Conservation (phyloP, 1,140 invertebrate species). For the Monomorium pharaonis region DNA sequence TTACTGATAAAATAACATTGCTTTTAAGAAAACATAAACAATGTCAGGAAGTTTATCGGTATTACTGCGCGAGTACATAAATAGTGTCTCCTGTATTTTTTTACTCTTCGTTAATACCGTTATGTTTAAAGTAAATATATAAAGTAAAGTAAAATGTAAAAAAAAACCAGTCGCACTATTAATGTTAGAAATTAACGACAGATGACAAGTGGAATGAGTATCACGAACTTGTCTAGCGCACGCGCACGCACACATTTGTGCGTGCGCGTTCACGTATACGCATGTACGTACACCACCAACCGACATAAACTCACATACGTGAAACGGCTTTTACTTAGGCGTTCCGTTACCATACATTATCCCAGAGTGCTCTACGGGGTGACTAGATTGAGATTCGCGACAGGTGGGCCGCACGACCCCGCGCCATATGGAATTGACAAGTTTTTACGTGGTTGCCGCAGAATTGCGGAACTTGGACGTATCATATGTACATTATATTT, state of each 20-base stretch:
- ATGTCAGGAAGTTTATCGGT: conserved; percentile 57
- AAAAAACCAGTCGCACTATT: background rate
- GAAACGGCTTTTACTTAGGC: conserved; percentile 72
- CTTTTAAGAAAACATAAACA: conserved; percentile 54
- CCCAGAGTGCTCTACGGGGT: conserved; percentile 67
- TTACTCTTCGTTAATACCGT: conserved; percentile 13
- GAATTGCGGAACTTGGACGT: background rate
- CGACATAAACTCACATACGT: conserved; percentile 49
- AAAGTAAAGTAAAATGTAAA: conserved; percentile 5
- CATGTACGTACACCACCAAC: background rate
- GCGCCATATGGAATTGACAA: conserved; percentile 57
- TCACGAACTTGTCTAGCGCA: conserved; percentile 14
- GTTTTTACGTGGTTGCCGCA: conserved; percentile 40
- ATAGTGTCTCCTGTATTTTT: conserved; percentile 34
- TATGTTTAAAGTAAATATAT: conserved; percentile 2
- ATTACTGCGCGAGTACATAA: conserved; percentile 57
- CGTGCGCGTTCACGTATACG: background rate
- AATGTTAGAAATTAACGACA: conserved; percentile 21
- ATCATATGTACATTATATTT: background rate
- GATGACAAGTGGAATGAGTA: conserved; percentile 36
- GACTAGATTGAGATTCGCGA: conserved; percentile 73
- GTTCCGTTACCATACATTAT: conserved; percentile 77
- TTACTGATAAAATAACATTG: conserved; percentile 64
- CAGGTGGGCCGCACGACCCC: conserved; percentile 63
- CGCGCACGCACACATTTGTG: background rate